A percentile compares a stretch with the other conserved stretches of the same genome.
These are phyloP conservation scores for Cyphotilapia sp. DNA, from an alignment of 2,113 vertebrate species.

Conservation along the genomic window DNA sequence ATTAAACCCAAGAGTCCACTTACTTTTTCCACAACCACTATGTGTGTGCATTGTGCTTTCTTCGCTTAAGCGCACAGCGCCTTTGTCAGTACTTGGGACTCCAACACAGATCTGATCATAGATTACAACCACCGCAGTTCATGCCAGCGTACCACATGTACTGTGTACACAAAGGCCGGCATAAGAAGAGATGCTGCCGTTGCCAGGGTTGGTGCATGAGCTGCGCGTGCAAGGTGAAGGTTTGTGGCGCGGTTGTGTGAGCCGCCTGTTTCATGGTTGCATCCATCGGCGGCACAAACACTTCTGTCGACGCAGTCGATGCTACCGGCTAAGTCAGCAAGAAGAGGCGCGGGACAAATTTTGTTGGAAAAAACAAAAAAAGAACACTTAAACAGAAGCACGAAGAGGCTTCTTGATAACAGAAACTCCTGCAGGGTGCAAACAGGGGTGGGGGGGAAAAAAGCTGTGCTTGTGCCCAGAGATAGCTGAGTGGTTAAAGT, in stretches of 20 bases:
- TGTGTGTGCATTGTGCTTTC: neutral
- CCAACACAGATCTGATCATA: neutral
- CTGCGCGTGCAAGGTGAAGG: neutral
- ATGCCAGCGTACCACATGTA: neutral
- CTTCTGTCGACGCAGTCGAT: neutral
- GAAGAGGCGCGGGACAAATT: neutral
- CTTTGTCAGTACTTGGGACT: neutral
- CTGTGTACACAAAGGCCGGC: neutral
- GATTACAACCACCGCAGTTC: neutral
- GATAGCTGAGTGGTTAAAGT: slow-evolving; percentile 8
- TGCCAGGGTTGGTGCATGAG: neutral
- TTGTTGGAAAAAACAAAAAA: neutral
- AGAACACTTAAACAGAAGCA: neutral
- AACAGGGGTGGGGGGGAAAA: fast-evolving
- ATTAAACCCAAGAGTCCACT: neutral
- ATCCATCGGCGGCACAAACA: neutral
- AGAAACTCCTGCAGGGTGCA: slow-evolving; percentile 6
- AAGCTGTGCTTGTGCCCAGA: neutral
- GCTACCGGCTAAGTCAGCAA: neutral
- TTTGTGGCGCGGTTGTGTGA: neutral
- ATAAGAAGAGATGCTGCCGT: neutral
- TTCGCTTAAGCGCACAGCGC: neutral
- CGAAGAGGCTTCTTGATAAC: slow-evolving; percentile 1
- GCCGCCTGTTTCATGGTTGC: neutral
- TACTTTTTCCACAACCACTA: neutral